These are phyloP conservation scores for Spisula solida DNA, from an alignment of 2,888 invertebrate genomes.

Conservation along the genomic window DNA sequence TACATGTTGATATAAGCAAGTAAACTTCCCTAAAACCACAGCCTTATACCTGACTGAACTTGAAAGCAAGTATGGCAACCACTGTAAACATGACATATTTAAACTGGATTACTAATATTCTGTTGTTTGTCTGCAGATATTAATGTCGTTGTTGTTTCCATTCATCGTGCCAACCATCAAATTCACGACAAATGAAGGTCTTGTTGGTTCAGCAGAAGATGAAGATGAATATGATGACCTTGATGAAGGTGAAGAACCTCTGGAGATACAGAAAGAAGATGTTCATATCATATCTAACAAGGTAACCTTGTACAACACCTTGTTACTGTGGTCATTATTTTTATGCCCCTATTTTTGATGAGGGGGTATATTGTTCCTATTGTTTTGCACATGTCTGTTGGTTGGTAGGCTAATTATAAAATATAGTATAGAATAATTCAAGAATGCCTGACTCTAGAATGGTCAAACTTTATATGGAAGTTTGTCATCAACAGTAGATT, in stretches of 20 bases:
- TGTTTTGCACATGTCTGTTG: not conserved
- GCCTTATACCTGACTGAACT: no score
- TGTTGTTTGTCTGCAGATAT: constrained; percentile 76
- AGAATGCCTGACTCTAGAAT: not conserved
- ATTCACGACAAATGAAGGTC: constrained; percentile 77
- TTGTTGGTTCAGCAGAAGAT: constrained; percentile 55
- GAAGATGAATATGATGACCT: constrained; percentile 68
- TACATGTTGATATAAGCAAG: no score
- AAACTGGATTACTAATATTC: no score
- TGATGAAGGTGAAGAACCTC: constrained; percentile 63
- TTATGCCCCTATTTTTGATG: not conserved
- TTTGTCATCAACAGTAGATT: not conserved
- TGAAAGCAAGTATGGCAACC: no score
- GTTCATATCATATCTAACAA: constrained; percentile 48
- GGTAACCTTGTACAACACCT: not conserved
- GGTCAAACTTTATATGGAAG: not conserved
- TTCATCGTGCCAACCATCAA: constrained; percentile 83
- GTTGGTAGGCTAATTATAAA: not conserved
- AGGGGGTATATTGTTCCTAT: not conserved
- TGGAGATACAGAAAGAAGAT: constrained; percentile 57
- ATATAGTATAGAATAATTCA: no score
- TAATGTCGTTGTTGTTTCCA: constrained; percentile 80
- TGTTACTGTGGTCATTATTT: not conserved
- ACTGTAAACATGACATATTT: no score
- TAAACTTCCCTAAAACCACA: no score